Percentiles rank a stretch among this genome's conserved stretches.
These are phyloP conservation scores for Fringilla coelebs DNA, from an alignment of 2,797 vertebrate genomes.

Conservation along the genomic window DNA sequence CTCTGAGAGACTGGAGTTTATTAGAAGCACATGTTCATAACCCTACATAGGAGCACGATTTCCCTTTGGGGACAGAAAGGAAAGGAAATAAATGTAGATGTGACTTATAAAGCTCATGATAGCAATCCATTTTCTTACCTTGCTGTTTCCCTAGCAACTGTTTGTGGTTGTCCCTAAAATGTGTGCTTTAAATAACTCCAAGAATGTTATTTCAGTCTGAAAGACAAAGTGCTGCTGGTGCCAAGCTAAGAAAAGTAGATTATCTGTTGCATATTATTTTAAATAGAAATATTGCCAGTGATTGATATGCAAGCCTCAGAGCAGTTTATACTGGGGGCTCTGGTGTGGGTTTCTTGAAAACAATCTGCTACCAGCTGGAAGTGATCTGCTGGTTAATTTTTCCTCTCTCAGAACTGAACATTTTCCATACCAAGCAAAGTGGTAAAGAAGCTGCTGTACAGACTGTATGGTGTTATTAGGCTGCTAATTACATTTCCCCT, in stretches of 20 bases:
- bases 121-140: background rate
- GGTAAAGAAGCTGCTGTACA: background rate
- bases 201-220: background rate
- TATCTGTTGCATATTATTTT: background rate
- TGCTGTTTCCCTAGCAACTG: background rate
- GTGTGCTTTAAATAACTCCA: background rate
- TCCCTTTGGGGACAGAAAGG: background rate
- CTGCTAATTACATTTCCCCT: background rate
- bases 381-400: background rate
- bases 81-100: background rate
- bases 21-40: background rate
- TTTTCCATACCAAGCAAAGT: background rate
- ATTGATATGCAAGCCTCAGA: background rate
- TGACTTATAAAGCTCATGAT: background rate
- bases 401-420: background rate
- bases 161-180: background rate
- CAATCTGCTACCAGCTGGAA: background rate
- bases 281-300: background rate
- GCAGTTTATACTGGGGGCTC: background rate
- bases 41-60: background rate
- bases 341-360: background rate
- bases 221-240: background rate
- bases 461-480: background rate
- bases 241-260: background rate
- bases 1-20: background rate